phyloP scores from a whole-genome alignment of 2,888 invertebrate species.

The Drosophila meridiana region DNA sequence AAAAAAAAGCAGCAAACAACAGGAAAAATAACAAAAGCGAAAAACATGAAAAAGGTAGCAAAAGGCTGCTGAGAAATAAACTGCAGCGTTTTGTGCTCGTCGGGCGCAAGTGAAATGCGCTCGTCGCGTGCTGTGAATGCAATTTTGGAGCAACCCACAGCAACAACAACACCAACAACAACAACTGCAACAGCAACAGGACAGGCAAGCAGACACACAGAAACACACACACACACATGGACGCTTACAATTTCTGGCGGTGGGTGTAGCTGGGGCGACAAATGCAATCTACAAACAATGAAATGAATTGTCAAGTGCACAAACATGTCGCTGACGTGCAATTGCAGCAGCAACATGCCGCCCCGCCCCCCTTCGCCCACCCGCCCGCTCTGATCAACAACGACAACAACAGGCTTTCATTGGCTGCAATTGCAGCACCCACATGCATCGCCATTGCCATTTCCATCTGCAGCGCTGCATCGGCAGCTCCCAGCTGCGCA shows the following conservation, averaged over 20 bases:
- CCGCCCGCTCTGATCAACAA: slow-evolving; percentile 2
- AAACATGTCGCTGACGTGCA: slow-evolving; percentile 80
- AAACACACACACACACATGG: slow-evolving; percentile 6
- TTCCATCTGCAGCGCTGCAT: neutral
- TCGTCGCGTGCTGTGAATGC: slow-evolving; percentile 80
- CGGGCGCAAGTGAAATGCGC: slow-evolving; percentile 66
- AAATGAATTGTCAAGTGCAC: slow-evolving; percentile 83
- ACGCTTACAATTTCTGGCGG: slow-evolving; percentile 49
- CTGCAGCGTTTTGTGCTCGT: slow-evolving; percentile 70
- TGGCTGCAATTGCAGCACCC: slow-evolving; percentile 55
- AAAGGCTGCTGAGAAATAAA: slow-evolving; percentile 75
- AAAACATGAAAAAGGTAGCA: slow-evolving; percentile 73
- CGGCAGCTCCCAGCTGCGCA: neutral
- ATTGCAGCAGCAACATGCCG: slow-evolving; percentile 50
- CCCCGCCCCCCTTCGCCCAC: neutral
- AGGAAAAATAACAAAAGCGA: slow-evolving; percentile 21
- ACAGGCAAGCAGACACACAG: slow-evolving; percentile 16
- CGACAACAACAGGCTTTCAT: slow-evolving; percentile 53
- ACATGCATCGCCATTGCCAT: neutral
- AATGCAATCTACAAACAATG: slow-evolving; percentile 82
- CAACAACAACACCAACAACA: slow-evolving; percentile 23
- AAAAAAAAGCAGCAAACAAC: slow-evolving; percentile 5
- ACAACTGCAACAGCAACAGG: slow-evolving; percentile 19
- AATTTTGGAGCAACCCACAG: slow-evolving; percentile 60
- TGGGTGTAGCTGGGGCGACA: slow-evolving; percentile 55